These are phyloP conservation scores for Galendromus occidentalis DNA, from an alignment of 1,140 invertebrate genomes.

Conservation along the genomic window DNA sequence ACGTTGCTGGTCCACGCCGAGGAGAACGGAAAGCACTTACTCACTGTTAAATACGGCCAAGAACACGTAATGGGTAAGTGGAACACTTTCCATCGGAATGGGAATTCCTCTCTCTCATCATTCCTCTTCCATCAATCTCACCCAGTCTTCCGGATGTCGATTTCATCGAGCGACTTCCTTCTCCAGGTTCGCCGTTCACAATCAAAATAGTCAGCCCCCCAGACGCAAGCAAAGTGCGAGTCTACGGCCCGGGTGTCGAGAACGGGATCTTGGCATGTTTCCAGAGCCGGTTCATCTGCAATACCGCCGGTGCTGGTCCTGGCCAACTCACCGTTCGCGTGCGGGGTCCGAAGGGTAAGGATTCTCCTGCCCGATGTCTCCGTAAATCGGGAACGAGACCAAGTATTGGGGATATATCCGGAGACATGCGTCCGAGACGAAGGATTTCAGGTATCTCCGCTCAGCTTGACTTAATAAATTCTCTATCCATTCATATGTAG, in stretches of 20 bases:
- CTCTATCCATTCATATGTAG: conserved; percentile 21
- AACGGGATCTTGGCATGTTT: conserved; percentile 29
- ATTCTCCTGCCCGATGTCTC: too few species aligned
- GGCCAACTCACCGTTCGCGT: conserved; percentile 33
- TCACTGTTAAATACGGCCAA: conserved; percentile 31
- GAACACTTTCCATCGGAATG: too few species aligned
- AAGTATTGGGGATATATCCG: not conserved
- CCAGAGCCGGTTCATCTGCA: conserved; percentile 31
- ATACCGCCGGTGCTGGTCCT: conserved; percentile 34
- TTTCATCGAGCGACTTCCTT: too few species aligned
- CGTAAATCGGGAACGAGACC: not conserved
- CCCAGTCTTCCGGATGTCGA: too few species aligned
- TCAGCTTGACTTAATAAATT: not conserved
- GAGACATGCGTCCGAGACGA: not conserved
- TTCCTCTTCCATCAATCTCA: too few species aligned
- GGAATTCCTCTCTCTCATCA: too few species aligned
- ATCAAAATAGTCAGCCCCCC: conserved; percentile 30
- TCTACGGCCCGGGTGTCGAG: conserved; percentile 29
- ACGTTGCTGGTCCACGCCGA: conserved; percentile 27
- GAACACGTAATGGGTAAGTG: conserved; percentile 30
- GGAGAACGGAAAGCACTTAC: conserved; percentile 31
- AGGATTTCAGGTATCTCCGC: not conserved
- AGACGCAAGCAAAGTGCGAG: conserved; percentile 31
- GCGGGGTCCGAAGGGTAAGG: conserved; percentile 32
- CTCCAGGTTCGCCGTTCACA: conserved; percentile 27